Evolutionary conservation across 2,113 vertebrate genomes (phyloP).

Genomic region (Marmota flaviventris): DNA sequence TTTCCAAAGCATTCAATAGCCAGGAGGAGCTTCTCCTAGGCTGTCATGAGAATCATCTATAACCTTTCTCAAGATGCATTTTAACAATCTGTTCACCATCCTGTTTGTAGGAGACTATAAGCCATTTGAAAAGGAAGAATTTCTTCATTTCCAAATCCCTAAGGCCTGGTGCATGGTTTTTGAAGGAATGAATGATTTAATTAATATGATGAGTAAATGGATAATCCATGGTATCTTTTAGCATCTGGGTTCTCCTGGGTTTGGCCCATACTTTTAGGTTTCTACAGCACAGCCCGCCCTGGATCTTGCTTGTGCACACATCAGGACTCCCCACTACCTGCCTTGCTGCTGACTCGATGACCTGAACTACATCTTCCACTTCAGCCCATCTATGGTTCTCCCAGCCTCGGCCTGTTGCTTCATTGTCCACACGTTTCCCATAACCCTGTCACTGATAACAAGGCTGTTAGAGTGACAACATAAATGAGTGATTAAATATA

Average conservation of each 20-base stretch:
- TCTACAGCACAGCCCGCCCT: not conserved
- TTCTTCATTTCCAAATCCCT: conserved; percentile 2
- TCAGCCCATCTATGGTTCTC: not conserved
- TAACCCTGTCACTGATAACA: not conserved
- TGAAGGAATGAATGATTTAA: conserved; percentile 7
- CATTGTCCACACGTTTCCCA: not conserved
- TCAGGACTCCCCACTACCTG: not conserved
- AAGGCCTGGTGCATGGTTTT: not conserved
- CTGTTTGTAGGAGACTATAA: not conserved
- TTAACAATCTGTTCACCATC: not conserved
- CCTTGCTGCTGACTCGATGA: not conserved
- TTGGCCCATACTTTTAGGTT: no score
- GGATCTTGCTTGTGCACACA: not conserved
- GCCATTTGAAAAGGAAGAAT: not conserved
- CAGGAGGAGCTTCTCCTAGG: not conserved
- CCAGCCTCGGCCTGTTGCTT: not conserved
- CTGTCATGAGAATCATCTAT: not conserved
- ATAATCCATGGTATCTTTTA: not conserved
- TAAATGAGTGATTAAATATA: not conserved
- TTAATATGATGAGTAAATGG: not conserved
- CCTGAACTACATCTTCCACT: not conserved
- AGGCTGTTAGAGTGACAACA: not conserved
- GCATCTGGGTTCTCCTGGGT: not conserved
- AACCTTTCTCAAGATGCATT: not conserved
- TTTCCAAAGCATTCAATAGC: not conserved